A percentile compares a stretch with the other conserved stretches of the same genome.
These are phyloP conservation scores for Agrotis segetum DNA, from an alignment of 2,888 invertebrate species.

Conservation along the genomic window DNA sequence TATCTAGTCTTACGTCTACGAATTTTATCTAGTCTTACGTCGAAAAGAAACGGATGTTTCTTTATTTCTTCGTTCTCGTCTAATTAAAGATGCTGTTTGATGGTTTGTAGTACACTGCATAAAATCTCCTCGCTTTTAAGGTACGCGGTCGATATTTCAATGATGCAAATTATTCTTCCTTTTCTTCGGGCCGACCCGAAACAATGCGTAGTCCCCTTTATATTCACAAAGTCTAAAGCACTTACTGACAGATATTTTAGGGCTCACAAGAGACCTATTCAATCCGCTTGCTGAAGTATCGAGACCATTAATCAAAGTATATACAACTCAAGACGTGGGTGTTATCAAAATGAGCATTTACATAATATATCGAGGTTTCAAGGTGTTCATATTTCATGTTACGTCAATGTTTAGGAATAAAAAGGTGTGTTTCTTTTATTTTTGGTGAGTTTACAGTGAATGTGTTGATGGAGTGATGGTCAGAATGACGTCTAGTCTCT, in stretches of 20 bases:
- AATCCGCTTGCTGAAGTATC: constrained; percentile 39
- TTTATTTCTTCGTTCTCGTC: too few relatives aligned
- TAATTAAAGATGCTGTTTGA: too few relatives aligned
- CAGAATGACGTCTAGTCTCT: neutral
- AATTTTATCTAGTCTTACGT: too few relatives aligned
- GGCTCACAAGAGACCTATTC: constrained; percentile 40
- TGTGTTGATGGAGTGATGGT: neutral
- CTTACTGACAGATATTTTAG: constrained; percentile 39
- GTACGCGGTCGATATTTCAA: too few relatives aligned
- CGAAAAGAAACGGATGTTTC: too few relatives aligned
- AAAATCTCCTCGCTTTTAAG: too few relatives aligned
- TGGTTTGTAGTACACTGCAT: too few relatives aligned
- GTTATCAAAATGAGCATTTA: constrained; percentile 32
- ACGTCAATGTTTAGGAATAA: constrained; percentile 13
- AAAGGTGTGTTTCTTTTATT: constrained; percentile 18
- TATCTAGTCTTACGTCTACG: too few relatives aligned
- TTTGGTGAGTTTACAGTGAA: neutral
- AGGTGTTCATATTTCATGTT: constrained; percentile 40
- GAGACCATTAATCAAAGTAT: constrained; percentile 55
- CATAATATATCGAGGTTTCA: constrained; percentile 53
- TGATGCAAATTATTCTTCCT: too few relatives aligned
- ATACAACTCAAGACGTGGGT: constrained; percentile 29
- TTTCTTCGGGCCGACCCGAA: too few relatives aligned
- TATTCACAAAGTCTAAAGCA: neutral
- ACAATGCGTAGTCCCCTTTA: neutral